Conservation (phyloP, 1,140 invertebrate species). For the Drosophila biarmipes region DNA sequence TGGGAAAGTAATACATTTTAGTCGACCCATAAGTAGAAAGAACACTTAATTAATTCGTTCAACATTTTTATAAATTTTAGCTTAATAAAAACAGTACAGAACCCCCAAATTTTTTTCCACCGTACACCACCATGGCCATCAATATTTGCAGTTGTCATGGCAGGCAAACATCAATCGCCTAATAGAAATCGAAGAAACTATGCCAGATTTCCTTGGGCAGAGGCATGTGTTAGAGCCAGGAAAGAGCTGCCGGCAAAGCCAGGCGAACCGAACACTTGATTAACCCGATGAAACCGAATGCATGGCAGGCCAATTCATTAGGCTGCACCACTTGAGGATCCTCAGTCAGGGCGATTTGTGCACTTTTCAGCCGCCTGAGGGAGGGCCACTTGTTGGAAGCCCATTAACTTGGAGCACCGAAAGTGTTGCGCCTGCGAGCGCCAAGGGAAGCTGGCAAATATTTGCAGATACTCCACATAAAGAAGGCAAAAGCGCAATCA, state of each 20-base stretch:
- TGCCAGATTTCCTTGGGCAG: neutral
- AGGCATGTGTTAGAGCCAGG: neutral
- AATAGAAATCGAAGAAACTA: conserved; percentile 14
- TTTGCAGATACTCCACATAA: conserved; percentile 60
- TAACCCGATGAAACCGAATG: conserved; percentile 11
- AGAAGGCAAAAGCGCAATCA: conserved; percentile 54
- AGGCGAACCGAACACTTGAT: conserved; percentile 34
- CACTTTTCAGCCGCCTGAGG: conserved; percentile 21
- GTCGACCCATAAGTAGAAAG: too few species aligned
- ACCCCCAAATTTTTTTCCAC: conserved; percentile 4
- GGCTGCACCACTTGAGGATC: conserved; percentile 6
- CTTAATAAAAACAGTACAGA: too few species aligned
- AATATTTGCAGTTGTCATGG: conserved; percentile 25
- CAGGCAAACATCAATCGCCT: conserved; percentile 23
- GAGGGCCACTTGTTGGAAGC: conserved; percentile 60
- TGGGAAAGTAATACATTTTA: too few species aligned
- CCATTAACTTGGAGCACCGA: conserved; percentile 60
- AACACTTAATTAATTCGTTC: too few species aligned
- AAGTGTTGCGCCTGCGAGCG: conserved; percentile 53
- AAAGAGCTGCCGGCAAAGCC: neutral
- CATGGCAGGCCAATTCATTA: conserved; percentile 37
- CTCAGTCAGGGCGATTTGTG: conserved; percentile 9
- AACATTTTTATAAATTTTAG: too few species aligned
- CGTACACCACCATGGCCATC: neutral
- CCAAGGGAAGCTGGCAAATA: conserved; percentile 63